These are phyloP conservation scores for Salarias fasciatus DNA, from an alignment of 2,797 vertebrate species.

Conservation along the genomic window DNA sequence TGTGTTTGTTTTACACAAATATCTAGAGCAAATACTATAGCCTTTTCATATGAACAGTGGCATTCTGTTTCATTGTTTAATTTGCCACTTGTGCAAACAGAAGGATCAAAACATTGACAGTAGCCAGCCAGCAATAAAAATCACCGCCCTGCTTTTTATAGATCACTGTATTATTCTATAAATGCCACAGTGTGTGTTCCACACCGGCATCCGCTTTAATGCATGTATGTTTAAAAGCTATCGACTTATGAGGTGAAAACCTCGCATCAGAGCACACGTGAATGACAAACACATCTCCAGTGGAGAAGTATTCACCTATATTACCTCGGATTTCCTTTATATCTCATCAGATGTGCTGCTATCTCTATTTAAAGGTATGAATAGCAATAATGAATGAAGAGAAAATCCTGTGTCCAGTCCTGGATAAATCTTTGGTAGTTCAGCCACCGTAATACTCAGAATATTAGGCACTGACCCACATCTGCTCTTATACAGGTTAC, in stretches of 20 bases:
- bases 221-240: background rate
- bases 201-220: constrained; percentile 24
- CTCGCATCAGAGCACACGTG: background rate
- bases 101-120: background rate
- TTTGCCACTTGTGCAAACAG: background rate
- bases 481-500: constrained; percentile 67
- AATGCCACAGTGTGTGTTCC: constrained; percentile 13
- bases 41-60: background rate
- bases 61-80: constrained; percentile 4
- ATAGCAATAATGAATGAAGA: constrained; percentile 41
- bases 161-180: constrained; percentile 8
- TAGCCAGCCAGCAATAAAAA: constrained; percentile 5
- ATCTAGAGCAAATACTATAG: background rate
- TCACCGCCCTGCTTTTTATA: constrained; percentile 6
- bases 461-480: constrained; percentile 74
- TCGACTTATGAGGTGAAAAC: constrained; percentile 6
- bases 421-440: constrained; percentile 62
- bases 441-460: constrained; percentile 55
- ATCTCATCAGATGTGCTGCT: constrained; percentile 11
- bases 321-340: constrained; percentile 22
- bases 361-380: constrained; percentile 43
- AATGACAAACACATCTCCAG: background rate
- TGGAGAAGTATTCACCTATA: constrained; percentile 1
- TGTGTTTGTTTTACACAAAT: background rate
- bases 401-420: constrained; percentile 50